Conservation (phyloP, 2,797 vertebrate genomes). For the Chrosomus eos region DNA sequence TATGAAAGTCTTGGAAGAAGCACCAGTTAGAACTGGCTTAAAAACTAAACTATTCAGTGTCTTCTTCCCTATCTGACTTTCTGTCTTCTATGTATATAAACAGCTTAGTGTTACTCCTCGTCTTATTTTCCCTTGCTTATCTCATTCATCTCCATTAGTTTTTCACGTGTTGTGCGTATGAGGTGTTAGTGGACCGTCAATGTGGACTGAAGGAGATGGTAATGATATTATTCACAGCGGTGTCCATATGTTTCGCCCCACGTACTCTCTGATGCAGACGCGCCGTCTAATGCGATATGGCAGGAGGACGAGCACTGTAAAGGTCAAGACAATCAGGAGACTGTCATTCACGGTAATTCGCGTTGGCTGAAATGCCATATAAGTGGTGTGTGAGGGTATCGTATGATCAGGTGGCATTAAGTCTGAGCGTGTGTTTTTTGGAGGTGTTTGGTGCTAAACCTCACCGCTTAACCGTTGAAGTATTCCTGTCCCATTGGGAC, state of each 20-base stretch:
- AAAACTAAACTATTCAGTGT: background rate
- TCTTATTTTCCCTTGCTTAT: slow-evolving; percentile 4
- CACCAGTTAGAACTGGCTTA: background rate
- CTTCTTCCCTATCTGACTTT: background rate
- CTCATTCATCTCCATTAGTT: slow-evolving; percentile 31
- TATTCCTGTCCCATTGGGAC: background rate
- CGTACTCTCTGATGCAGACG: slow-evolving; percentile 40
- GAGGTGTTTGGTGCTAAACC: slow-evolving; percentile 14
- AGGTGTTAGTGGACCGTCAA: slow-evolving; percentile 3
- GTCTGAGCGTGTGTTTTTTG: background rate
- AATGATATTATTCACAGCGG: slow-evolving; percentile 34
- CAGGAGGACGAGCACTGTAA: slow-evolving; percentile 34
- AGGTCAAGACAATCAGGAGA: slow-evolving; percentile 40
- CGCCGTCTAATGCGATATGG: slow-evolving; percentile 37
- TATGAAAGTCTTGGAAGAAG: background rate
- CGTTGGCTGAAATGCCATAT: slow-evolving; percentile 46
- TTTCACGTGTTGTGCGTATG: slow-evolving; percentile 13
- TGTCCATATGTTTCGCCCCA: slow-evolving; percentile 40
- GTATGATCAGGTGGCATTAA: slow-evolving; percentile 28
- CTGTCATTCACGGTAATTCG: slow-evolving; percentile 36
- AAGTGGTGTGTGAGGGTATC: slow-evolving; percentile 25
- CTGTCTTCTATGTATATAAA: background rate
- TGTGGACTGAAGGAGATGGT: slow-evolving; percentile 17
- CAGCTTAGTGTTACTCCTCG: background rate
- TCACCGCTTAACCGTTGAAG: slow-evolving; percentile 9